Percentiles rank a stretch among this genome's conserved stretches.
Conservation (phyloP, 2,888 invertebrate genomes). For the Rugalucina vietnamica region DNA sequence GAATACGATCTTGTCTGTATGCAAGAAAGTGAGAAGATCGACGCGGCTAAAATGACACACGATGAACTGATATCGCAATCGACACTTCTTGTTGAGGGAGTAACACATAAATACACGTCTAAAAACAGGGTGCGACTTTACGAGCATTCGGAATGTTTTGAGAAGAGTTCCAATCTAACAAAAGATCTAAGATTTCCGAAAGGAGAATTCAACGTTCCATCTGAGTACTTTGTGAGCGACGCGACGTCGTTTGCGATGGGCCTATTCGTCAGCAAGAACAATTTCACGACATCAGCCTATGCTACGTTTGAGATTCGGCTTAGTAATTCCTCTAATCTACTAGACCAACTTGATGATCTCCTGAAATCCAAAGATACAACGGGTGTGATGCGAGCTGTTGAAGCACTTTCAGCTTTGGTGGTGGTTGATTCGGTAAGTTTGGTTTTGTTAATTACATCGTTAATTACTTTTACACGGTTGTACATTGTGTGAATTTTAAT, state of each 20-base stretch:
- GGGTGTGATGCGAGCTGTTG: constrained; percentile 63
- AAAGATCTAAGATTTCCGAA: constrained; percentile 63
- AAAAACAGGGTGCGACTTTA: constrained; percentile 71
- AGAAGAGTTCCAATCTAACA: constrained; percentile 52
- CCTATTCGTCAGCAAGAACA: constrained; percentile 73
- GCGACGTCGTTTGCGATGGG: constrained; percentile 72
- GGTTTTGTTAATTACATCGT: too few species aligned
- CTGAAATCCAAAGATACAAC: constrained; percentile 62
- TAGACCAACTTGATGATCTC: constrained; percentile 62
- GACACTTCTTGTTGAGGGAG: constrained; percentile 62
- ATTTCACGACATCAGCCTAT: constrained; percentile 55
- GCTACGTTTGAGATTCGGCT: constrained; percentile 63
- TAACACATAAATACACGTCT: constrained; percentile 67
- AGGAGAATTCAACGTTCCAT: constrained; percentile 73
- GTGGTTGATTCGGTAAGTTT: constrained; percentile 50
- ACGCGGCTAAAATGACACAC: constrained; percentile 38
- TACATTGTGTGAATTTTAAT: too few species aligned
- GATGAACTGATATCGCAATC: constrained; percentile 56
- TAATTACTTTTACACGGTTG: too few species aligned
- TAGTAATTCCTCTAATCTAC: constrained; percentile 60
- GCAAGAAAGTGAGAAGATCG: constrained; percentile 62
- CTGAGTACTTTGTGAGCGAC: constrained; percentile 67
- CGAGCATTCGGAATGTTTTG: constrained; percentile 72
- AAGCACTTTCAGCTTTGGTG: constrained; percentile 49
- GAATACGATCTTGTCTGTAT: constrained; percentile 76